These are phyloP conservation scores for Propithecus coquereli DNA, from an alignment of 2,113 vertebrate genomes.

Conservation along the genomic window DNA sequence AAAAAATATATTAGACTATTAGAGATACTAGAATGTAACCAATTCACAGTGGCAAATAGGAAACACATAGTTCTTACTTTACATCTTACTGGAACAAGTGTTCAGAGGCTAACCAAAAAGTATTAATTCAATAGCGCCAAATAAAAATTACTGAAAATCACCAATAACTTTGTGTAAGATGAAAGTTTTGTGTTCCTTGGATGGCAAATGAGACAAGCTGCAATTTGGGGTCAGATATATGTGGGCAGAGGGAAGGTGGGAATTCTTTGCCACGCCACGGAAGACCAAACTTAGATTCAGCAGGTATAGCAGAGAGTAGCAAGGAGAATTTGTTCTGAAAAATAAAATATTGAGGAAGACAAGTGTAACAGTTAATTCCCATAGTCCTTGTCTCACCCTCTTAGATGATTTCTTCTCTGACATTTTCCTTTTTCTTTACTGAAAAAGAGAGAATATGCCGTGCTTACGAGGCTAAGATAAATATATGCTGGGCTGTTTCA, in stretches of 20 bases:
- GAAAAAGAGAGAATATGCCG: not conserved
- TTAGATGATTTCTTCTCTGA: slow-evolving; percentile 31
- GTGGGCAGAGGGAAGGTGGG: not conserved
- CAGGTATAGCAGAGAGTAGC: not conserved
- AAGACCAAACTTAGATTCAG: not conserved
- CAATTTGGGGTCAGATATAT: not conserved
- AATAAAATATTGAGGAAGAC: not conserved
- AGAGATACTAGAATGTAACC: not conserved
- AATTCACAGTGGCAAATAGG: not conserved
- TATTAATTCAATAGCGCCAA: not conserved
- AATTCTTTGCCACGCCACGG: not conserved
- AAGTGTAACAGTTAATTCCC: not conserved
- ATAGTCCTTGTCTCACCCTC: not conserved
- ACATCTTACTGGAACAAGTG: not conserved
- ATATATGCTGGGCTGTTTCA: not conserved
- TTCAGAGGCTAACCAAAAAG: not conserved
- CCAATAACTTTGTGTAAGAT: not conserved
- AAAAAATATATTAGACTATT: not conserved
- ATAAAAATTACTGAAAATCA: not conserved
- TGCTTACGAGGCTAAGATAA: not conserved
- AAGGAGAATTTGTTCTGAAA: not conserved
- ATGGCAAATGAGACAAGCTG: not conserved
- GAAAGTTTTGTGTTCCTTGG: not conserved
- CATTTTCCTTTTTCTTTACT: not conserved
- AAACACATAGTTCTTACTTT: not conserved